Conservation (phyloP, 92 coral and sea anemone species). For the Porites divaricata region DNA sequence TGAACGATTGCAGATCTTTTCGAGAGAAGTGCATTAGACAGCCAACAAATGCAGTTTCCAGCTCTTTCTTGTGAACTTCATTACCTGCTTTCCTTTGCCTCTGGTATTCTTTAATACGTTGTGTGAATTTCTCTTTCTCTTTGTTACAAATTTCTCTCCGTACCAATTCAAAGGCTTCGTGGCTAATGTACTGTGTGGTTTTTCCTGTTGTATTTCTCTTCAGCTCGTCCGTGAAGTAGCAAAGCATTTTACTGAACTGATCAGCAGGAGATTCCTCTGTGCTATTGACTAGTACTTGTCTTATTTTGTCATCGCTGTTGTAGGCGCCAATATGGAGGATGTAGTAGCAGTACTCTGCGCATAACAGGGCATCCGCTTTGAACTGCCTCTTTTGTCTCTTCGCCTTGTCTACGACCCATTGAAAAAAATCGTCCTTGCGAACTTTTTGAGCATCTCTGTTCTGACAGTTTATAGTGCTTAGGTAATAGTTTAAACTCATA, state of each 20-base stretch:
- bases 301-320: constrained; percentile 3
- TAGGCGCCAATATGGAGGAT: constrained; percentile 28
- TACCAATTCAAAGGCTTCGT: constrained; percentile 15
- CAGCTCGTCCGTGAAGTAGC: neutral
- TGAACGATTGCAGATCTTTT: neutral
- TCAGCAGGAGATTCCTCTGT: neutral
- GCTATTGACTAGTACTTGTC: neutral
- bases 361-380: constrained; percentile 31
- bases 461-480: constrained; percentile 44
- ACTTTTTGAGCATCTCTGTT: constrained; percentile 30
- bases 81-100: no score
- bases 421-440: constrained; percentile 38
- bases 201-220: neutral
- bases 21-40: constrained; percentile 14
- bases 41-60: neutral
- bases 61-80: constrained; percentile 24
- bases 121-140: neutral
- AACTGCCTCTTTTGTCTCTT: neutral
- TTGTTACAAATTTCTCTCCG: neutral
- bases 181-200: neutral
- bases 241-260: neutral
- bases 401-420: constrained; percentile 15
- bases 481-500: constrained; percentile 55
- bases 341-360: constrained; percentile 57
- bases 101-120: neutral